Conservation (phyloP, 1,140 invertebrate genomes). For the Thaumatotibia leucotreta region DNA sequence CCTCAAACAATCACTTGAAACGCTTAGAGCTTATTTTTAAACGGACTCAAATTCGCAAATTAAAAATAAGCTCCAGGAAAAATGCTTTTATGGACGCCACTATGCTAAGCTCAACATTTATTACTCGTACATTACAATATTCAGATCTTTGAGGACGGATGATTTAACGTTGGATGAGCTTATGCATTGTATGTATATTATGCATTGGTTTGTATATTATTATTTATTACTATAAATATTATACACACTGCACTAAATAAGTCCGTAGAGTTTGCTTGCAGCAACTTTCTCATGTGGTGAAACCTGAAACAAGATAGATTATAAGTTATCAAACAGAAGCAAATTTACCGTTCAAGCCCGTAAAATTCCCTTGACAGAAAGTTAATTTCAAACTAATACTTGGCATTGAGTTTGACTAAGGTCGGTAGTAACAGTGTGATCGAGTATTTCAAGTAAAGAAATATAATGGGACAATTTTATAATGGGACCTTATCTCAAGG, state of each 20-base stretch:
- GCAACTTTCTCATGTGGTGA: slow-evolving; percentile 30
- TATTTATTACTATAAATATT: slow-evolving; percentile 14
- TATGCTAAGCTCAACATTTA: background rate
- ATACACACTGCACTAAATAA: slow-evolving; percentile 26
- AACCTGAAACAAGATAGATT: slow-evolving; percentile 41
- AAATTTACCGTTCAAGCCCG: too few relatives aligned
- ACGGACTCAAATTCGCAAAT: too few relatives aligned
- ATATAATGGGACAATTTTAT: too few relatives aligned
- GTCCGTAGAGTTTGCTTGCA: background rate
- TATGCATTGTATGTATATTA: background rate
- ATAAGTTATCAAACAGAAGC: background rate
- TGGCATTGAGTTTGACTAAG: too few relatives aligned
- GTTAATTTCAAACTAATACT: too few relatives aligned
- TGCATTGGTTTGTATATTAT: slow-evolving; percentile 7
- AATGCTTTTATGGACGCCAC: too few relatives aligned
- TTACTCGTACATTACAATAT: background rate
- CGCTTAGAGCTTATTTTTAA: background rate
- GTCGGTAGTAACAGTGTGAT: too few relatives aligned
- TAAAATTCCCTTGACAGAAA: too few relatives aligned
- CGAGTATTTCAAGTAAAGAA: too few relatives aligned
- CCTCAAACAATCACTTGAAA: background rate
- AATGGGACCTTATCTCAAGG: too few relatives aligned
- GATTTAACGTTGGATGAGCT: slow-evolving; percentile 8
- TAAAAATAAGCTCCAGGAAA: too few relatives aligned
- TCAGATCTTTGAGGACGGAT: slow-evolving; percentile 28